Base-by-base conservation (phyloP, 2,888 invertebrate genomes). In the Nowickia ferox region DNA sequence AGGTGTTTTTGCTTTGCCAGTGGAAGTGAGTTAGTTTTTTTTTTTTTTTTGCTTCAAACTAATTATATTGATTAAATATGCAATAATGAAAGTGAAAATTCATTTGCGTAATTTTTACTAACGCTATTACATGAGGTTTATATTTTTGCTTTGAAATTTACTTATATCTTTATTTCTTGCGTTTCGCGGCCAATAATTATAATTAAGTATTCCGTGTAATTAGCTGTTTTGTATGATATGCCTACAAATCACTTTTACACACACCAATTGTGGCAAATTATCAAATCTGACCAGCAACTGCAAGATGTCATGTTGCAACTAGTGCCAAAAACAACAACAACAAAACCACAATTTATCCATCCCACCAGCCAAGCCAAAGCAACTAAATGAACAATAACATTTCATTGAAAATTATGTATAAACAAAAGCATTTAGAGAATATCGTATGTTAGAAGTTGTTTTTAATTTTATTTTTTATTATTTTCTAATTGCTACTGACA, bases 21-120 rank as follows among this genome's bases (percentile, higher is more conserved):
- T 6, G 44, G 17, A 61, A 74, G 57, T 51, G 19, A 30, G 42
- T 30, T 30, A 1, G 38, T 10, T 51, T 30, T 48, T 17, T 66
- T 10, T 8, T 22, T 30, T 48, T 48, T 9, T 63, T 57, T 9
- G 9, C n/a, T n/a, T n/a, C n/a, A n/a, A 57, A 22, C 61, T 80
- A 57, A 80, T 84, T 75, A 80, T 75, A 57, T 55, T 75, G 53
- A 72, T 81, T 81, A 74, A 74, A 48, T 63, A 81, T 79, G 65
- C 71, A 80, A 68, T 85, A 75, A 85, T 74, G 85, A 85, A 85
- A 85, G 85, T 85, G 85, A 85, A 85, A 85, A 65, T 48, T 48
- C 42, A 59, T 74, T 75, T 61, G 22, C 68, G 19, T 61, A 9
- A 75, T 38, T 59, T 75, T 51, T 59, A 48, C 59, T 48, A 44